Evolutionary conservation across 1,140 invertebrate species (phyloP).

Genomic region (Heliconius eleuchia): DNA sequence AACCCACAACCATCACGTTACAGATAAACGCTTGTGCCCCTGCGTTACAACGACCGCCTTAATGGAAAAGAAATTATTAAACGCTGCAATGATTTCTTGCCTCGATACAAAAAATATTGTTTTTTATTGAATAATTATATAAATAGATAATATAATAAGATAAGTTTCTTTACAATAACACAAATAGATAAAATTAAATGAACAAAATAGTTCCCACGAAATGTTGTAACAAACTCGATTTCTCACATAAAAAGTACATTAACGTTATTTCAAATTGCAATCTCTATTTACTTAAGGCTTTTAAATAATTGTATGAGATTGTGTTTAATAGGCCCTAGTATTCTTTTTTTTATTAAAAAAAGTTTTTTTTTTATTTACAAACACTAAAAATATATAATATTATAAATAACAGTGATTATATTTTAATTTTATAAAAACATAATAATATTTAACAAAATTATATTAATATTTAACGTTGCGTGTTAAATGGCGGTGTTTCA

Average conservation of each 20-base stretch:
- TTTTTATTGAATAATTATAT: no score
- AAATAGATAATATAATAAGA: not conserved
- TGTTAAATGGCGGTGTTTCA: no score
- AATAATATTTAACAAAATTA: no score
- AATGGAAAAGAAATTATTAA: no score
- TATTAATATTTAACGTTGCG: no score
- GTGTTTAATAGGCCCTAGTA: not conserved
- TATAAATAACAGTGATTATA: no score
- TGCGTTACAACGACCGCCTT: no score
- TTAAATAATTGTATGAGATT: not conserved
- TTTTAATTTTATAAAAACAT: no score
- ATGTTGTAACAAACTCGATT: not conserved
- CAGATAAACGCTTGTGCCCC: no score
- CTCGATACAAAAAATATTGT: not conserved
- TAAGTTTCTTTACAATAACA: not conserved
- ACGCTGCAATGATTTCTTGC: fast-evolving
- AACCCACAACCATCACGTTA: no score
- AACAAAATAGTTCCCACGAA: not conserved
- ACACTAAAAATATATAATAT: no score
- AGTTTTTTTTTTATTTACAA: not conserved
- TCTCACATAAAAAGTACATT: not conserved
- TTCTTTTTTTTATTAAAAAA: not conserved
- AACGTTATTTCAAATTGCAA: not conserved
- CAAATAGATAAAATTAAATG: not conserved
- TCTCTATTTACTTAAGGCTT: not conserved